These are phyloP conservation scores for Monochamus alternatus DNA, from an alignment of 2,888 invertebrate genomes.

Conservation along the genomic window DNA sequence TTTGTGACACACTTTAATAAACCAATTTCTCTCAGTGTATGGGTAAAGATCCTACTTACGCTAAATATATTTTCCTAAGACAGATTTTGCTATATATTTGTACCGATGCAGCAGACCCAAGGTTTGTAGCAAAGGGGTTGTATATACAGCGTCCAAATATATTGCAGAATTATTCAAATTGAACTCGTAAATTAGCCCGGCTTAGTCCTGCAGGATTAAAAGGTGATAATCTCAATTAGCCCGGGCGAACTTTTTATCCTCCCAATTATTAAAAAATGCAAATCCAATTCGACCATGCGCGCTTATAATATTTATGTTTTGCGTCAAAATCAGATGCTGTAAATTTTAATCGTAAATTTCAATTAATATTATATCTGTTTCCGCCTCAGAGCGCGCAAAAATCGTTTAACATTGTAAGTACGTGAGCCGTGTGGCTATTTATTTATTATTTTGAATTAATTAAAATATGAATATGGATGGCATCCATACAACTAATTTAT, in stretches of 20 bases:
- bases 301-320: constrained; percentile 7
- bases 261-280: neutral
- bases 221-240: neutral
- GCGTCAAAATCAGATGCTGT: neutral
- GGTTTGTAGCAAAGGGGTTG: no score
- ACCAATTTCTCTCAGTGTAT: no score
- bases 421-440: neutral
- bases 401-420: neutral
- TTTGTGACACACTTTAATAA: no score
- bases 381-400: neutral
- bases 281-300: neutral
- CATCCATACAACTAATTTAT: constrained; percentile 4
- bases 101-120: no score
- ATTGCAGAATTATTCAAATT: neutral
- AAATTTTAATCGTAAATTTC: neutral
- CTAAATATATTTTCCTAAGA: no score
- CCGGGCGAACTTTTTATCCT: neutral
- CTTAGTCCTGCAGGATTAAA: neutral
- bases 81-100: no score
- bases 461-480: constrained; percentile 8
- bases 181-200: neutral
- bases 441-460: constrained; percentile 9
- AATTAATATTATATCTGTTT: neutral
- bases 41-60: no score
- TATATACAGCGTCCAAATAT: neutral